Evolutionary conservation across 2,797 vertebrate species (phyloP).

Genomic region (Lycodopsis pacificus): DNA sequence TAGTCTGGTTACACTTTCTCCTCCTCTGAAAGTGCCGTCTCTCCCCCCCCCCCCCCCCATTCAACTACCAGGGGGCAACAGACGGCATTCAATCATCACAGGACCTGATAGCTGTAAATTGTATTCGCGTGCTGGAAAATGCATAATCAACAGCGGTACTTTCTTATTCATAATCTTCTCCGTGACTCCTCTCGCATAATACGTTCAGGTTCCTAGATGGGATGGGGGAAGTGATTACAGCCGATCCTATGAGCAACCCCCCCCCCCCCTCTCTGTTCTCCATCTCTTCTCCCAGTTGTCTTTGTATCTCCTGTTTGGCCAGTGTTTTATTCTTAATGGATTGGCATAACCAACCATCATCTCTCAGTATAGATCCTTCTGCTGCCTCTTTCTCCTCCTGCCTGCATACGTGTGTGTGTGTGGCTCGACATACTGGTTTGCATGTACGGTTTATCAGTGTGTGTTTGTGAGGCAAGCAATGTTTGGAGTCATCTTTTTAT

Average conservation of each 20-base stretch:
- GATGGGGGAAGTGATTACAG: slow-evolving; percentile 55
- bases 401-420: not conserved
- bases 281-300: slow-evolving; percentile 28
- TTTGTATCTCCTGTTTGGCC: slow-evolving; percentile 58
- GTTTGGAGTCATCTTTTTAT: slow-evolving; percentile 62
- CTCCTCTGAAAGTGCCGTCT: slow-evolving; percentile 57
- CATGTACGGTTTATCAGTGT: slow-evolving; percentile 43
- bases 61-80: slow-evolving; percentile 76
- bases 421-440: slow-evolving; percentile 27
- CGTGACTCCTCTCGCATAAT: slow-evolving; percentile 68
- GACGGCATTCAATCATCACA: slow-evolving; percentile 76
- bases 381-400: slow-evolving; percentile 13
- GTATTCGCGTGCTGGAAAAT: slow-evolving; percentile 69
- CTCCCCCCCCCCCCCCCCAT: slow-evolving; percentile 47
- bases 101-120: slow-evolving; percentile 78
- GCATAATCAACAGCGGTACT: slow-evolving; percentile 78
- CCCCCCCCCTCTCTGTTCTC: slow-evolving; percentile 12
- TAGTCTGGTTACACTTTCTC: slow-evolving; percentile 58
- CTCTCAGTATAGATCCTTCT: slow-evolving; percentile 27
- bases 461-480: slow-evolving; percentile 40
- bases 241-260: slow-evolving; percentile 40
- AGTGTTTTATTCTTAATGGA: slow-evolving; percentile 57
- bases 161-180: slow-evolving; percentile 79
- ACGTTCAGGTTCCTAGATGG: slow-evolving; percentile 63
- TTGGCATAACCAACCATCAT: slow-evolving; percentile 33